phyloP scores from a whole-genome alignment of 2,888 invertebrate genomes.

The Xestia sexstrigata region DNA sequence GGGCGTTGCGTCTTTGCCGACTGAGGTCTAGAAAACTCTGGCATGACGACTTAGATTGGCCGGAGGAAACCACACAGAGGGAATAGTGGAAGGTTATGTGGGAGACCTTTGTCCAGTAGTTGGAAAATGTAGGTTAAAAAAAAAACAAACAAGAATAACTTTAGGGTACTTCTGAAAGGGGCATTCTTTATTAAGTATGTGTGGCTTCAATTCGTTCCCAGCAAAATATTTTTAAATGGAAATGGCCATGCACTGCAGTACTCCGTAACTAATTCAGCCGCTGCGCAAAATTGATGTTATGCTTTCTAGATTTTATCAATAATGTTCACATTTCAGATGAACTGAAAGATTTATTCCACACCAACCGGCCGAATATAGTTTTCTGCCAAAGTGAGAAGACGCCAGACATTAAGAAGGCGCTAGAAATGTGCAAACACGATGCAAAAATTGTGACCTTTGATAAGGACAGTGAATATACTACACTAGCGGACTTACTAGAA shows the following conservation, averaged over 20 bases:
- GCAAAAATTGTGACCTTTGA: conserved; percentile 40
- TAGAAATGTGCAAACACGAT: conserved; percentile 16
- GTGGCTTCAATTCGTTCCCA: neutral
- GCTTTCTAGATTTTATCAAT: neutral
- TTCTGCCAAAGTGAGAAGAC: conserved; percentile 51
- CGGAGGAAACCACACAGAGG: neutral
- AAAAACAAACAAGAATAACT: neutral
- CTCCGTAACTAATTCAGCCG: neutral
- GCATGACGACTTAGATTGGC: neutral
- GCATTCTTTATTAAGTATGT: neutral
- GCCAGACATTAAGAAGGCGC: conserved; percentile 33
- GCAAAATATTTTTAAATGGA: neutral
- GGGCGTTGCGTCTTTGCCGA: neutral
- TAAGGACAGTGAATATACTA: conserved; percentile 1
- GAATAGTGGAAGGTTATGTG: neutral
- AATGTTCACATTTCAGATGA: conserved; percentile 41
- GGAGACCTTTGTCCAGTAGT: neutral
- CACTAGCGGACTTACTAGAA: conserved; percentile 32
- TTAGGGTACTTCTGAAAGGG: neutral
- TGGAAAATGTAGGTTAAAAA: neutral
- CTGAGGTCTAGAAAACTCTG: neutral
- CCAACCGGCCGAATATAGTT: conserved; percentile 48
- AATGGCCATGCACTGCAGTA: neutral
- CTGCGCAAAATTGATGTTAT: neutral
- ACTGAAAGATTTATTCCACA: conserved; percentile 36